These are phyloP conservation scores for Pithys albifrons DNA, from an alignment of 2,113 vertebrate genomes.

Conservation along the genomic window DNA sequence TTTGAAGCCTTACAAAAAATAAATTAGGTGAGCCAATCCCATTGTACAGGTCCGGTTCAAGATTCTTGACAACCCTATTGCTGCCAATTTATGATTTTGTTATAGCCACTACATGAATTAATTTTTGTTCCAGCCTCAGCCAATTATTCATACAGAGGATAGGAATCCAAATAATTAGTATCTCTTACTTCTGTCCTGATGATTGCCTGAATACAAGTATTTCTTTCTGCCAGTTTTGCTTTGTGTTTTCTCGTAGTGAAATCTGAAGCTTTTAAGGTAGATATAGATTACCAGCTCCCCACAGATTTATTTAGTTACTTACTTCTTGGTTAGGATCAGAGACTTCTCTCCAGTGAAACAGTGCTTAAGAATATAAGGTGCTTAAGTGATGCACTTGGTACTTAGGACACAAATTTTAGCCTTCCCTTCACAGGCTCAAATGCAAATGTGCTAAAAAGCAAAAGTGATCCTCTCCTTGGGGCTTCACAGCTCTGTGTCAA, in stretches of 20 bases:
- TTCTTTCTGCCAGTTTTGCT: not conserved
- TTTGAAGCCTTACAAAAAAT: conserved; percentile 35
- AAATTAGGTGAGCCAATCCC: not conserved
- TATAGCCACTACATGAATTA: not conserved
- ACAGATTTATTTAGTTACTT: not conserved
- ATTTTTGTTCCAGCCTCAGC: not conserved
- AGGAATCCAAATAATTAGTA: not conserved
- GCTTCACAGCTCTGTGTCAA: not conserved
- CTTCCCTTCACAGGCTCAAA: not conserved
- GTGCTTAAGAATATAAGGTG: not conserved
- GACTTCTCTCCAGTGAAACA: not conserved
- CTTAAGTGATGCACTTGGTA: not conserved
- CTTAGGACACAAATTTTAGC: not conserved
- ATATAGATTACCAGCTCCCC: not conserved
- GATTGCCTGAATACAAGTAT: not conserved
- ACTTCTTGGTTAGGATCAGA: not conserved
- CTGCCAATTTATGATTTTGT: not conserved
- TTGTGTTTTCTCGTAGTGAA: not conserved
- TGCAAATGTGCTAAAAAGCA: not conserved
- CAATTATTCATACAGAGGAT: not conserved
- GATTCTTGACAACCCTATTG: not conserved
- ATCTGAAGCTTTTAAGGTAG: not conserved
- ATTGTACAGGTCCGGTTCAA: not conserved
- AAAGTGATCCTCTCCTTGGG: not conserved
- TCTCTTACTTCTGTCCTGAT: not conserved